Base-by-base conservation (phyloP, 2,113 vertebrate species). In the Lagenorhynchus albirostris region DNA sequence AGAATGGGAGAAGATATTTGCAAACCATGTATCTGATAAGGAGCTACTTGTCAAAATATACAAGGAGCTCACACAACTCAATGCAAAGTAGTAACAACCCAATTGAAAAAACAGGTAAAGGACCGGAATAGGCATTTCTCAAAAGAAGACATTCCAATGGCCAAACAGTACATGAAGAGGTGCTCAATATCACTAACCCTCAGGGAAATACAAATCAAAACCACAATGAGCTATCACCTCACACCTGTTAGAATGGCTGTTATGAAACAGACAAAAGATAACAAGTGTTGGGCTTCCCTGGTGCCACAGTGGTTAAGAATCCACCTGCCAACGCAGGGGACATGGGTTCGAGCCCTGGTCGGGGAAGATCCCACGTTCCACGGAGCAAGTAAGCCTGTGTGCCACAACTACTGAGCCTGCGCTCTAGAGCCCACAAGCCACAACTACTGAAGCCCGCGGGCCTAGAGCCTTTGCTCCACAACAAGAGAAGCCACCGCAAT, bases 1-100 rank as follows among this genome's bases (percentile, higher is more conserved):
- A n/a, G n/a, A 25, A 3, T 1, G 2, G 36, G 23, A 73, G 58
- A 21, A 60, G 38, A 0, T 0, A 11, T 0, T 1, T 73, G 70
- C 70, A 41, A 26, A 8, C 70, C 38, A 15, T 23, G 0, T 3
- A 0, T 14, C 70, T 73, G 70, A 73, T 8, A 14, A 41, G 38
- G 23, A 1, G 70, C 23, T 41, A 4, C 70, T 8, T 26, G 33
- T 15, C 38, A 4, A 60, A 8, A 73, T 15, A 26, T 0, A 44
- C 11, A 26, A 8, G 12, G 41, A 8, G 38, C 71, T 15, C 71
- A 44, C 25, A 17, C 41, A 29, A 14, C 41, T 8, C 25, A 44
- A 74, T 1, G 0, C 41, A 29, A 44, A 44, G 71, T 2, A 29
- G 15, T 29, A 50, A 18, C 44, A 15, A 3, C 14, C 44, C 3